These are phyloP conservation scores for Montifringilla adamsi DNA, from an alignment of 2,113 vertebrate genomes.

Conservation along the genomic window DNA sequence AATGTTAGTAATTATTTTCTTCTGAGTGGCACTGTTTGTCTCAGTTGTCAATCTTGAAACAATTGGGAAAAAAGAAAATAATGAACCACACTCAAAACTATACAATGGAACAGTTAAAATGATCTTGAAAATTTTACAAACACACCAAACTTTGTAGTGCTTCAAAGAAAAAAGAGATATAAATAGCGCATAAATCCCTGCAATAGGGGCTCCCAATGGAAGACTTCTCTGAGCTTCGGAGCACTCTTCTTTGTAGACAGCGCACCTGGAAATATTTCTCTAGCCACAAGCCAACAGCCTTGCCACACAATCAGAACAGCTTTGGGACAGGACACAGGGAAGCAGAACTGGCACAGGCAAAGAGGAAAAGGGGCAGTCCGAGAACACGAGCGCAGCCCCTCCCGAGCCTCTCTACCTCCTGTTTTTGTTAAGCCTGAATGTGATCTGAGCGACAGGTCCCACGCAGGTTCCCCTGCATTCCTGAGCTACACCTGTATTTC, in stretches of 20 bases:
- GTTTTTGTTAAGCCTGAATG: not conserved
- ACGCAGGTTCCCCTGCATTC: not conserved
- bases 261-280: not conserved
- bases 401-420: not conserved
- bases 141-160: not conserved
- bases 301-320: not conserved
- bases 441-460: not conserved
- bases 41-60: not conserved
- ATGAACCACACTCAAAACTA: not conserved
- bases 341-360: not conserved
- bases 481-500: not conserved
- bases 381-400: not conserved
- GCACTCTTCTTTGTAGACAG: not conserved
- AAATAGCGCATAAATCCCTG: not conserved
- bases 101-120: not conserved
- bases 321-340: not conserved
- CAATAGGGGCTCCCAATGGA: not conserved
- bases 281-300: not conserved
- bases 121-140: not conserved
- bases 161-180: not conserved
- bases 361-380: not conserved
- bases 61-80: not conserved
- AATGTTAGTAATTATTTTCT: not conserved
- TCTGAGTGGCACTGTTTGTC: not conserved
- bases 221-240: not conserved